Percentiles rank a stretch among this genome's conserved stretches.
Evolutionary conservation across 2,888 invertebrate species (phyloP).

Genomic region (Crepidodera aurea): DNA sequence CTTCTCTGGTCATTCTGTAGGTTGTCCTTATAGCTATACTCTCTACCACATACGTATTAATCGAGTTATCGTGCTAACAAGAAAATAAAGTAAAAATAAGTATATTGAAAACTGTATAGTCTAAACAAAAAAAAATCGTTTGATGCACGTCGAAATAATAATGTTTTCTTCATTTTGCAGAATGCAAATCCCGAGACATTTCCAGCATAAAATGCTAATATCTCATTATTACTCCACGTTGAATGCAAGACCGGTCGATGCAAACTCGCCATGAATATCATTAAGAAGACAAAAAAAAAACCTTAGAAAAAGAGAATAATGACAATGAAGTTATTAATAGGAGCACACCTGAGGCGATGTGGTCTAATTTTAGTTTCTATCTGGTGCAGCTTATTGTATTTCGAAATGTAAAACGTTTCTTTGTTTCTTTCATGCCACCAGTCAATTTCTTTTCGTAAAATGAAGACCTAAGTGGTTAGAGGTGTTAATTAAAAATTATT

Average conservation of each 20-base stretch:
- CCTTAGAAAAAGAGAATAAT: conserved; percentile 9
- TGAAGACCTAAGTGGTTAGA: too few species aligned
- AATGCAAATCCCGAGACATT: neutral
- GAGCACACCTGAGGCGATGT: conserved; percentile 20
- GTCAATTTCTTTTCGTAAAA: neutral
- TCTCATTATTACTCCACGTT: neutral
- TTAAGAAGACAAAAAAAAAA: neutral
- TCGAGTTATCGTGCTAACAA: too few species aligned
- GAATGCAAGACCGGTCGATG: neutral
- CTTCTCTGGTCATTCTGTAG: too few species aligned
- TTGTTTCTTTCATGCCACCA: neutral
- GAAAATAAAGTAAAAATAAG: too few species aligned
- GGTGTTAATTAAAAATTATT: too few species aligned
- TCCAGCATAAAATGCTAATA: neutral
- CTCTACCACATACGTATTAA: too few species aligned
- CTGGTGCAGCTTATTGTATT: neutral
- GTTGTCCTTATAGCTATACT: too few species aligned
- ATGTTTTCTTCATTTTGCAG: too few species aligned
- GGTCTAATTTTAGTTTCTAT: conserved; percentile 16
- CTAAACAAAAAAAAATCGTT: too few species aligned
- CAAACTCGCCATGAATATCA: neutral
- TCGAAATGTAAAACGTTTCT: neutral
- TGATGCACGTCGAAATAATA: too few species aligned
- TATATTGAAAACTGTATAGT: too few species aligned
- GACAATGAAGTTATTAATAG: conserved; percentile 18